These are phyloP conservation scores for Eulacestoma nigropectus DNA, from an alignment of 2,113 vertebrate species.

Conservation along the genomic window DNA sequence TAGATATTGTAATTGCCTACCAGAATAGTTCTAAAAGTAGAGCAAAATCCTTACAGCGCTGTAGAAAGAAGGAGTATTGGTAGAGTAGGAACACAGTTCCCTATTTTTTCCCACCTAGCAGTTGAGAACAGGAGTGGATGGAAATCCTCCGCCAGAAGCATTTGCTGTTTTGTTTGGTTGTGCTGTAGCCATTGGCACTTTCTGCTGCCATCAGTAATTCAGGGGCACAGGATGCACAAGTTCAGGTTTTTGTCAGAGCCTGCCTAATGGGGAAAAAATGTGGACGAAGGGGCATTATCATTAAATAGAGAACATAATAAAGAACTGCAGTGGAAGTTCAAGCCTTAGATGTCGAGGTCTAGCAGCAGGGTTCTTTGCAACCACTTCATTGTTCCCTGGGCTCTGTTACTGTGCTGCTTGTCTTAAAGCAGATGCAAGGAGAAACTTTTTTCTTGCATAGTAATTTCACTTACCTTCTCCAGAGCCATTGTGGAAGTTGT, in stretches of 20 bases:
- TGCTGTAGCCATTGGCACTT: neutral
- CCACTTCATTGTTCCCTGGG: neutral
- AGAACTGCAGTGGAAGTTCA: neutral
- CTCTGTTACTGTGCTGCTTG: neutral
- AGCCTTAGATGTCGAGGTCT: neutral
- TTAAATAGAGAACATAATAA: neutral
- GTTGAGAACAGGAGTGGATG: neutral
- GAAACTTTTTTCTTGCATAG: neutral
- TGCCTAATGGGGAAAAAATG: neutral
- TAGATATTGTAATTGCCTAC: neutral
- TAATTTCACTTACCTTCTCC: neutral
- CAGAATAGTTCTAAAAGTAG: neutral
- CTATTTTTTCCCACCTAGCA: rapidly evolving
- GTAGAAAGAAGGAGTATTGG: neutral
- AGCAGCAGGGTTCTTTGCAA: neutral
- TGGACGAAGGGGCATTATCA: neutral
- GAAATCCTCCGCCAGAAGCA: neutral
- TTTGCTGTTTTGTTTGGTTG: neutral
- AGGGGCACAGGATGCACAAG: neutral
- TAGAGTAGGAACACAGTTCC: neutral
- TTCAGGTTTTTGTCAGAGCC: neutral
- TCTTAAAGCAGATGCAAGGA: neutral
- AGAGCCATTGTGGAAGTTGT: neutral
- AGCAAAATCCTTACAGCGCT: neutral
- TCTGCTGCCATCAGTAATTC: neutral